These are phyloP conservation scores for Ptilodon capucinus DNA, from an alignment of 2,888 invertebrate genomes.

Conservation along the genomic window DNA sequence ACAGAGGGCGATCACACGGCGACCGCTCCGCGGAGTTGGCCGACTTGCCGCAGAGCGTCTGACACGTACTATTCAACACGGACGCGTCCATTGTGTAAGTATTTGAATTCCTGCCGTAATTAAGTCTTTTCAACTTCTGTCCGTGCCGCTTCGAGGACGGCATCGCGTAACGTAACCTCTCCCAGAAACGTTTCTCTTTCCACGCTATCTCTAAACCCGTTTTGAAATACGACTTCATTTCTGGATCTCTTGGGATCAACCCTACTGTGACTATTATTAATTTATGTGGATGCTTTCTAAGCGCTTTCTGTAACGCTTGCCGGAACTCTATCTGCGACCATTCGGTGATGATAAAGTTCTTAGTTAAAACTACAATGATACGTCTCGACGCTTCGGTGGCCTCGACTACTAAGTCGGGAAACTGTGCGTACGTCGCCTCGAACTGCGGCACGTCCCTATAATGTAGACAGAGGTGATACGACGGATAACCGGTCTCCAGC, in stretches of 20 bases:
- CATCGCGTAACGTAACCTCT: conserved; percentile 94
- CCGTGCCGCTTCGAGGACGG: conserved; percentile 88
- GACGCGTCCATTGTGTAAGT: conserved; percentile 91
- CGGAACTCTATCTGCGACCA: conserved; percentile 96
- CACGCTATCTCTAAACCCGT: conserved; percentile 93
- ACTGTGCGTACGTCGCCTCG: conserved; percentile 87
- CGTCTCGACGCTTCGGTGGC: conserved; percentile 94
- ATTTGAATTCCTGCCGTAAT: conserved; percentile 91
- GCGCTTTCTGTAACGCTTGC: conserved; percentile 93
- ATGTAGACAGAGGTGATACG: conserved; percentile 93
- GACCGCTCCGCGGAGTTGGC: conserved; percentile 81
- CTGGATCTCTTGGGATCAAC: conserved; percentile 92
- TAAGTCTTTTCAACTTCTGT: conserved; percentile 79
- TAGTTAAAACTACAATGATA: conserved; percentile 93
- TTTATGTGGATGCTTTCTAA: conserved; percentile 92
- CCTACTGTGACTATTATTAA: conserved; percentile 92
- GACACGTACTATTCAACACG: conserved; percentile 84
- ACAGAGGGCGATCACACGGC: conserved; percentile 88
- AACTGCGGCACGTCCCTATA: conserved; percentile 91
- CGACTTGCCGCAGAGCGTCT: conserved; percentile 82
- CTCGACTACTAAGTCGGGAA: conserved; percentile 90
- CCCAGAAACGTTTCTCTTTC: conserved; percentile 97
- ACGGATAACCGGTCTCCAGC: conserved; percentile 90
- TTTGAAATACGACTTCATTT: conserved; percentile 93
- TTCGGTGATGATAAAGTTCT: conserved; percentile 94